Conservation (phyloP, 1,140 invertebrate genomes). For the Physella acuta region DNA sequence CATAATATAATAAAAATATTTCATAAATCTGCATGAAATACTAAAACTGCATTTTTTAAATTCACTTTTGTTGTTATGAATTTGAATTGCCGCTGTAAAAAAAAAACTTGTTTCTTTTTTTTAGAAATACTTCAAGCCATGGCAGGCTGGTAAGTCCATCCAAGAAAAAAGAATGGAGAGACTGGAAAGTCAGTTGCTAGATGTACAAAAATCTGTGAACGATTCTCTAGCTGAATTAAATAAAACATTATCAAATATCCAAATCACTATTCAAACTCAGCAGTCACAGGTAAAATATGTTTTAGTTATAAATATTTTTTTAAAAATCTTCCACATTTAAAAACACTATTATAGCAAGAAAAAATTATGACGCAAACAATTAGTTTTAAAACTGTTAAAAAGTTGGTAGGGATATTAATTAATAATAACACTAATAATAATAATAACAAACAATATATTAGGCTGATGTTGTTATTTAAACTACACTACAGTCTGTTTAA, state of each 20-base stretch:
- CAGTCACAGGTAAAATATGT: conserved; percentile 6
- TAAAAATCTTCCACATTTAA: too few species aligned
- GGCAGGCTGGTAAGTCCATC: not conserved
- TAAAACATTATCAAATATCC: conserved; percentile 5
- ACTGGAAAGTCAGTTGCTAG: not conserved
- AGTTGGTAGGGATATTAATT: too few species aligned
- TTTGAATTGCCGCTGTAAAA: not conserved
- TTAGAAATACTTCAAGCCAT: conserved; percentile 15
- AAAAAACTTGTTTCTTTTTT: not conserved
- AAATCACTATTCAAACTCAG: not conserved
- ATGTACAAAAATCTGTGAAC: conserved; percentile 15
- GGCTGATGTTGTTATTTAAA: too few species aligned
- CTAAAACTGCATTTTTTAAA: not conserved
- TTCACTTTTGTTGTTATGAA: not conserved
- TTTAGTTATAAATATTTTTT: not conserved
- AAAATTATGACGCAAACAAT: too few species aligned
- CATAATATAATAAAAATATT: too few species aligned
- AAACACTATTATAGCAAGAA: too few species aligned
- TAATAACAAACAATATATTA: too few species aligned
- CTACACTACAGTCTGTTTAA: too few species aligned
- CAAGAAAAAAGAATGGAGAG: conserved; percentile 18
- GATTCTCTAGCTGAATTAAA: conserved; percentile 13
- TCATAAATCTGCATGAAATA: too few species aligned
- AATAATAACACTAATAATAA: too few species aligned
- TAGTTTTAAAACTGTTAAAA: too few species aligned